Conservation (phyloP, 2,888 invertebrate species). For the Ptychoptera albimana region DNA sequence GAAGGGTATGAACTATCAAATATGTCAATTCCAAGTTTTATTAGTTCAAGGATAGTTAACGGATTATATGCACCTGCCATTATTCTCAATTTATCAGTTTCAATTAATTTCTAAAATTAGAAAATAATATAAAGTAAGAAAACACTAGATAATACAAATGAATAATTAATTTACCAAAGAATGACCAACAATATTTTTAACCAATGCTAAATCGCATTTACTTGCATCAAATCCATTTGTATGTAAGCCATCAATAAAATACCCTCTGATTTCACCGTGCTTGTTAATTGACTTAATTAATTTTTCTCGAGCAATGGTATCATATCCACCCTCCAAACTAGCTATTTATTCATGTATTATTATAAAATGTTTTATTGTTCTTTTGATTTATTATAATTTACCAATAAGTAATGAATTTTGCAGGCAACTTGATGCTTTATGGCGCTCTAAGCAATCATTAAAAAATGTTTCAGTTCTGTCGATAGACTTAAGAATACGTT, state of each 20-base stretch:
- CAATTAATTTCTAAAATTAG: slow-evolving; percentile 32
- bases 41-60: slow-evolving; percentile 48
- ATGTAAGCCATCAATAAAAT: slow-evolving; percentile 68
- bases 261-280: slow-evolving; percentile 45
- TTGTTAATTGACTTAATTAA: slow-evolving; percentile 43
- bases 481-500: slow-evolving; percentile 54
- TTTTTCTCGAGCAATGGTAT: slow-evolving; percentile 42
- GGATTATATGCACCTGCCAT: slow-evolving; percentile 73
- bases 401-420: slow-evolving; percentile 33
- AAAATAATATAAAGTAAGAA: too few species aligned
- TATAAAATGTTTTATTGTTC: too few species aligned
- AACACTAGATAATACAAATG: too few species aligned
- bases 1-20: slow-evolving; percentile 78
- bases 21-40: slow-evolving; percentile 66
- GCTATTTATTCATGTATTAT: too few species aligned
- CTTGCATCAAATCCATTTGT: slow-evolving; percentile 44
- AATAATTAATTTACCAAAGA: slow-evolving; percentile 27
- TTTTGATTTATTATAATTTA: slow-evolving; percentile 14
- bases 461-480: slow-evolving; percentile 51
- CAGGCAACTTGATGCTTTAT: slow-evolving; percentile 37
- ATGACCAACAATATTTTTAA: slow-evolving; percentile 44
- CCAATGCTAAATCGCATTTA: slow-evolving; percentile 35
- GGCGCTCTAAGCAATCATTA: slow-evolving; percentile 48
- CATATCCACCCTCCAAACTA: slow-evolving; percentile 44
- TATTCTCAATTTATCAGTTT: slow-evolving; percentile 49